Evolutionary conservation across 2,888 invertebrate genomes (phyloP).

Genomic region (Eupithecia inturbata): DNA sequence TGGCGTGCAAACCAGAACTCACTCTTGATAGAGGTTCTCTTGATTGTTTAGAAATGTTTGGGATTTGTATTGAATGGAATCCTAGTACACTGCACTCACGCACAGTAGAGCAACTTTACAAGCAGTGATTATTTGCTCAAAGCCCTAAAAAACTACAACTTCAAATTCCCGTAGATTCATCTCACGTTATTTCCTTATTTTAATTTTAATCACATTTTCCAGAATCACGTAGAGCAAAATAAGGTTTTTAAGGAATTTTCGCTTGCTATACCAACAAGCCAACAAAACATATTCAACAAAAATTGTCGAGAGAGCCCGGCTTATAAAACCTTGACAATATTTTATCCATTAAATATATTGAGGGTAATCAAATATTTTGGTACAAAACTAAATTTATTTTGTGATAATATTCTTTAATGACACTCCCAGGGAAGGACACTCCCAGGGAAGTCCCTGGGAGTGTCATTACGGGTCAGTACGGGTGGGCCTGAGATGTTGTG

Average conservation of each 20-base stretch:
- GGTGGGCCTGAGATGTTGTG: too few relatives aligned
- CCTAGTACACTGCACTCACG: background rate
- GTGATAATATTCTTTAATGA: background rate
- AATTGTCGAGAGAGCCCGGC: background rate
- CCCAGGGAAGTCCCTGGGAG: too few relatives aligned
- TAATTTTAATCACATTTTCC: background rate
- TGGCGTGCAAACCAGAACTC: background rate
- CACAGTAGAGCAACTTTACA: background rate
- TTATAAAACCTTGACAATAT: background rate
- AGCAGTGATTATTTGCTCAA: background rate
- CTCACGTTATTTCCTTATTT: background rate
- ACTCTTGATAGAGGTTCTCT: constrained; percentile 1
- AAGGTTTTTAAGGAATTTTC: background rate
- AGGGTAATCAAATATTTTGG: background rate
- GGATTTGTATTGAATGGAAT: background rate
- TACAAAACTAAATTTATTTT: background rate
- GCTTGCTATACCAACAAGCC: background rate
- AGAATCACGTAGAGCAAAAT: background rate
- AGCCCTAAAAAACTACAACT: background rate
- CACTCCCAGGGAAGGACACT: too few relatives aligned
- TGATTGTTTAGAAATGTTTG: constrained; percentile 12
- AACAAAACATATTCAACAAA: background rate
- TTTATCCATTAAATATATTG: background rate
- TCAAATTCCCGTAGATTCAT: background rate
- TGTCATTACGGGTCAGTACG: too few relatives aligned